phyloP scores from a whole-genome alignment of 1,140 invertebrate species.

The Heliconius congener region DNA sequence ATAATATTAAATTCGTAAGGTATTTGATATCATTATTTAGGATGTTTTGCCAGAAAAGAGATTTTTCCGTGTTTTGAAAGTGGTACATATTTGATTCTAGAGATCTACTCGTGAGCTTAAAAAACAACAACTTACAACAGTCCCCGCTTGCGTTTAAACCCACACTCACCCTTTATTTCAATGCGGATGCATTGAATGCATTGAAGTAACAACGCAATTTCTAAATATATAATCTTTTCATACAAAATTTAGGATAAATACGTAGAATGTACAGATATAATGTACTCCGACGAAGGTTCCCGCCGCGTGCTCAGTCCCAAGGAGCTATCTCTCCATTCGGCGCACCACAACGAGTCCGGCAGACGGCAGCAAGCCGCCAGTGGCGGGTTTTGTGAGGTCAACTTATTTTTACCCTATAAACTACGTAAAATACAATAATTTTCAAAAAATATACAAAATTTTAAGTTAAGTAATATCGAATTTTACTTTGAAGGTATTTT shows the following conservation, averaged over 20 bases:
- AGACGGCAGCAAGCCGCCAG: conserved; percentile 33
- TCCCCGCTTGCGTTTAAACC: too few relatives aligned
- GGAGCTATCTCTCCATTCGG: conserved; percentile 41
- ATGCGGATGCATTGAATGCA: too few relatives aligned
- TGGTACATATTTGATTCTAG: too few relatives aligned
- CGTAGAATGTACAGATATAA: conserved; percentile 59
- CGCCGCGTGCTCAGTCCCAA: conserved; percentile 29
- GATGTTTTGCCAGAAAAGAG: too few relatives aligned
- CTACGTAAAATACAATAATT: background rate
- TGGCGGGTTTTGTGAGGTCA: conserved; percentile 67
- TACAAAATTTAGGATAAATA: conserved; percentile 46
- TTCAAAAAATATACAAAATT: background rate
- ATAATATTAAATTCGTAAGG: too few relatives aligned
- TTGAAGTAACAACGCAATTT: too few relatives aligned
- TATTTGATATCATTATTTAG: too few relatives aligned
- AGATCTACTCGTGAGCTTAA: too few relatives aligned
- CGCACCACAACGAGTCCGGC: conserved; percentile 34
- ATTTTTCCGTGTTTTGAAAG: too few relatives aligned
- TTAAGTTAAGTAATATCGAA: background rate
- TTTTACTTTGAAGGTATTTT: too few relatives aligned
- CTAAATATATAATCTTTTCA: background rate
- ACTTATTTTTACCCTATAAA: background rate
- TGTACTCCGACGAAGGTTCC: conserved; percentile 45
- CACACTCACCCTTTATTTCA: too few relatives aligned
- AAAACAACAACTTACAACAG: too few relatives aligned